phyloP scores from a whole-genome alignment of 2,797 vertebrate species.

The Notamacropus eugenii region DNA sequence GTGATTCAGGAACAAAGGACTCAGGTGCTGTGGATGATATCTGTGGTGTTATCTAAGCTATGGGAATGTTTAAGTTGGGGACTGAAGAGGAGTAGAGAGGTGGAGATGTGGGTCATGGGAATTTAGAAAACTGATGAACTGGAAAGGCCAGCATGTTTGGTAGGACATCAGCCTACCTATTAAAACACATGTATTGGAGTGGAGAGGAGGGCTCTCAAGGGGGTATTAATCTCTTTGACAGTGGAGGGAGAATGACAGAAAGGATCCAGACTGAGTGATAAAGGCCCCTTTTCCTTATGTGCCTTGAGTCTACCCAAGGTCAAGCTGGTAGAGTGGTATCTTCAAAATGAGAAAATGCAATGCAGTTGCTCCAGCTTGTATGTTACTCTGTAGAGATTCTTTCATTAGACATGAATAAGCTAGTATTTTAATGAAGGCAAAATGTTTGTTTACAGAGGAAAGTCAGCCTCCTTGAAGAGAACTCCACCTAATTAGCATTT shows the following conservation, averaged over 20 bases:
- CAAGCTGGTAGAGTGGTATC: background rate
- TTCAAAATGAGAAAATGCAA: slow-evolving; percentile 36
- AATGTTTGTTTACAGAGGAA: slow-evolving; percentile 63
- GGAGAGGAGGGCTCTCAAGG: background rate
- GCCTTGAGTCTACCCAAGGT: background rate
- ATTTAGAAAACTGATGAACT: background rate
- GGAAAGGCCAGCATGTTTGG: background rate
- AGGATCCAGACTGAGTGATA: background rate
- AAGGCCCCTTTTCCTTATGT: background rate
- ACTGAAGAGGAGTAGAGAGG: background rate
- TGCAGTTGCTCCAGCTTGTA: background rate
- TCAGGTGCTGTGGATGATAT: too few relatives aligned
- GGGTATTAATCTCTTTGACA: background rate
- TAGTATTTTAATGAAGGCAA: slow-evolving; percentile 56
- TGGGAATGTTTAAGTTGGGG: too few relatives aligned
- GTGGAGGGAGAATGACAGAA: background rate
- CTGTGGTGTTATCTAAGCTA: background rate
- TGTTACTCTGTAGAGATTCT: background rate
- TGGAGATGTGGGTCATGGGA: background rate
- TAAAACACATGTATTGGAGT: background rate
- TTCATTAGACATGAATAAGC: slow-evolving; percentile 48
- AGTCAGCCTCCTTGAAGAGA: slow-evolving; percentile 51
- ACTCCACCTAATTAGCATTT: slow-evolving; percentile 61
- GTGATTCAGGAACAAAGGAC: too few relatives aligned
- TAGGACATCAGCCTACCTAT: background rate